Evolutionary conservation across 2,797 vertebrate genomes (phyloP).

Genomic region (Eidolon dupreanum): DNA sequence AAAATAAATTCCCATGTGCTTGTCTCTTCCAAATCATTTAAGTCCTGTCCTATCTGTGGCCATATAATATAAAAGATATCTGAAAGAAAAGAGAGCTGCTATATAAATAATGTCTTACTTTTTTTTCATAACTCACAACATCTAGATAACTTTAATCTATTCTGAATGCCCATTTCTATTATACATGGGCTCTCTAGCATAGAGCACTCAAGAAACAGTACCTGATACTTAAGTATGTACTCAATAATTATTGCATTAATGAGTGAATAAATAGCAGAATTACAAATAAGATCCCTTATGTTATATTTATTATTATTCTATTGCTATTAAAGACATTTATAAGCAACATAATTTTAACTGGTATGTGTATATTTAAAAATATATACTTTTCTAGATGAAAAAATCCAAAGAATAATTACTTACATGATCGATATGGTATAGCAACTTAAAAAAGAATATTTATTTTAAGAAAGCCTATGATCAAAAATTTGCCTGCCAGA

Average conservation of each 20-base stretch:
- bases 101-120: background rate
- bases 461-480: background rate
- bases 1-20: background rate
- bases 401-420: background rate
- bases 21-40: background rate
- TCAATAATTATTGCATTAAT: conserved; percentile 26
- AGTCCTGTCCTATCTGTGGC: background rate
- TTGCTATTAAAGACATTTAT: background rate
- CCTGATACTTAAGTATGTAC: background rate
- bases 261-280: background rate
- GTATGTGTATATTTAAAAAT: background rate
- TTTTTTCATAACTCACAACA: background rate
- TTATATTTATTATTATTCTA: background rate
- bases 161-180: background rate
- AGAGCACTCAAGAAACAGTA: background rate
- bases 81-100: background rate
- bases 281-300: background rate
- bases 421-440: background rate
- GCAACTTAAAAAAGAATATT: background rate
- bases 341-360: background rate
- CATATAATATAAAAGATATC: background rate
- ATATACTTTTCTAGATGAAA: background rate
- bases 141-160: background rate
- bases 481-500: background rate
- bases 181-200: background rate